Conservation (phyloP, 2,113 vertebrate species). For the Clarias magur region DNA sequence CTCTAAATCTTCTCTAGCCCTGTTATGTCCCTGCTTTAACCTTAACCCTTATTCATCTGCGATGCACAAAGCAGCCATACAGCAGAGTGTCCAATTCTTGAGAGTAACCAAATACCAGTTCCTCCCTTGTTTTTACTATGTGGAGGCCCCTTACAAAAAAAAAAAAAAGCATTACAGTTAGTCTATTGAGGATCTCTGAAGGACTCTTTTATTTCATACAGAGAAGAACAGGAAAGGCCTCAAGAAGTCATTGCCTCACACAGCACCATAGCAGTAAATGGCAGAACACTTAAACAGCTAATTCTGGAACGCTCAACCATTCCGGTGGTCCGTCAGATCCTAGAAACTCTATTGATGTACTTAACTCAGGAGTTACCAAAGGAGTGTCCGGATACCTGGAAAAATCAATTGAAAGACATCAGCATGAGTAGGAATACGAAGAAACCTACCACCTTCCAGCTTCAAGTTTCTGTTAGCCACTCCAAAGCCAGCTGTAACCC, state of each 20-base stretch:
- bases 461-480: constrained; percentile 83
- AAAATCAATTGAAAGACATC: background rate
- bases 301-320: constrained; percentile 66
- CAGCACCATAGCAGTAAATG: constrained; percentile 61
- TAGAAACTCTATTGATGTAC: constrained; percentile 82
- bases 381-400: background rate
- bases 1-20: background rate
- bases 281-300: constrained; percentile 75
- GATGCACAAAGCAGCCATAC: constrained; percentile 10
- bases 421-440: background rate
- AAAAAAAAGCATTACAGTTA: background rate
- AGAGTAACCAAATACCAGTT: constrained; percentile 12
- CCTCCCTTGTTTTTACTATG: constrained; percentile 4
- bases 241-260: constrained; percentile 48
- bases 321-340: constrained; percentile 73
- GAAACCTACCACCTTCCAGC: constrained; percentile 79
- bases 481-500: constrained; percentile 73
- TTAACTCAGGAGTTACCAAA: constrained; percentile 56
- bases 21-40: constrained; percentile 19
- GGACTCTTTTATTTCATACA: constrained; percentile 75
- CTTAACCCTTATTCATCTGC: background rate
- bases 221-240: constrained; percentile 54
- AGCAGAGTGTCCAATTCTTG: background rate
- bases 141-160: constrained; percentile 1
- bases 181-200: constrained; percentile 29